These are phyloP conservation scores for Sebastes kiyomatsui DNA, from an alignment of 2,797 vertebrate genomes.

Conservation along the genomic window DNA sequence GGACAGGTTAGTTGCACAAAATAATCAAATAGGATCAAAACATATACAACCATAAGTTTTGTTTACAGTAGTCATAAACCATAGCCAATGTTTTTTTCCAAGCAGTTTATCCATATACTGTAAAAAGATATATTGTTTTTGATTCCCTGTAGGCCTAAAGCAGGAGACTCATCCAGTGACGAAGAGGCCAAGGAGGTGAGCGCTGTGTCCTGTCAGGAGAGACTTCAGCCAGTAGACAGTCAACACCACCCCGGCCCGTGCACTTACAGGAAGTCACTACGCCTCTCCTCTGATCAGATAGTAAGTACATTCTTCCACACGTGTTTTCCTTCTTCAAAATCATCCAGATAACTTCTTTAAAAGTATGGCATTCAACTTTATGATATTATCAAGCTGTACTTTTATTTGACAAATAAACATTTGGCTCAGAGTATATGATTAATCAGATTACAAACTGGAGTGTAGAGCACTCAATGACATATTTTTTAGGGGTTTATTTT, in stretches of 20 bases:
- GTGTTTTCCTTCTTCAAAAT: neutral
- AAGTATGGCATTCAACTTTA: neutral
- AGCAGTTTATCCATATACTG: neutral
- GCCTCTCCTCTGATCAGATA: slow-evolving; percentile 96
- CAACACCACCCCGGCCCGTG: slow-evolving; percentile 74
- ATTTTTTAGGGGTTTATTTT: neutral
- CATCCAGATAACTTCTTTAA: neutral
- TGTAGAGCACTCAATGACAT: neutral
- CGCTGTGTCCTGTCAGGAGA: slow-evolving; percentile 82
- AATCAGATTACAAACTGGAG: neutral
- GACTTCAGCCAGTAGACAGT: slow-evolving; percentile 79
- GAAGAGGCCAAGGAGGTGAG: slow-evolving; percentile 91
- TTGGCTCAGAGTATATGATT: neutral
- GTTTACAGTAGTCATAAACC: neutral
- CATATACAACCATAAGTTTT: neutral
- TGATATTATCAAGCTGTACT: neutral
- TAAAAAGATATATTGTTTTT: neutral
- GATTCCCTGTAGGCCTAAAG: slow-evolving; percentile 78
- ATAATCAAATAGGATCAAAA: neutral
- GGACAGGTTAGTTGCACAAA: neutral
- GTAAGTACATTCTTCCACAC: slow-evolving; percentile 80
- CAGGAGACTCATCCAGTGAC: slow-evolving; percentile 92
- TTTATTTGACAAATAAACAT: neutral
- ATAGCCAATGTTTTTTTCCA: neutral
- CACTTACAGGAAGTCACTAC: slow-evolving; percentile 94